Evolutionary conservation across 1,140 invertebrate genomes (phyloP), one percentile per base, ranked within the genome.

Genomic region (Anagrus nilaparvatae): DNA sequence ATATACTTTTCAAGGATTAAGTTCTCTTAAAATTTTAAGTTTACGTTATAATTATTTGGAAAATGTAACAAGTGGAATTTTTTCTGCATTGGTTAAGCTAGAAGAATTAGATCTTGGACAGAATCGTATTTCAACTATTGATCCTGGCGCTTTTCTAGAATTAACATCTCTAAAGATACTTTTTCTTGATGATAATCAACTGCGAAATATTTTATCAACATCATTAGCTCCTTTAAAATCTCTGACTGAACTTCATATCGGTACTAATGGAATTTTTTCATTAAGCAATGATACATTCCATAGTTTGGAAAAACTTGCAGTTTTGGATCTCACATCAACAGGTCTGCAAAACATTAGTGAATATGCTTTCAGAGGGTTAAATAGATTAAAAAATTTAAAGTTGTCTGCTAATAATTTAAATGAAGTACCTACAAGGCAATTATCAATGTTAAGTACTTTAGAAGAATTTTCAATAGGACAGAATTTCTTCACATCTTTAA

Each of bases 21-120:
- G 74, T 30, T 78, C 79, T 1, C 61, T 91, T 16, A 84, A 81
- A 1, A 81, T 88, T 4, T 67, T 93, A 10, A 87, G 85, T 59
- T 62, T 92, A 29, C 69, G 84, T 33, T 78, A 84, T 35, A 95
- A 94, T 63, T 82, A 84, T 48, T 60, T 94, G 5, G 81, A 86
- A 58, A 79, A 78, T 51, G 63, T 94, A 4, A 79, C 79, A 5
- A 76, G 76, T 44, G 78, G 79, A 27, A 67, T 86, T 3, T 95
- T 95, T 59, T 69, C 74, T 1, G 76, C 78, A 5, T 65, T 92
- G 44, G 73, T 74, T 1, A 80, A 79, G 50, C 67, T 95, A 28
- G 83, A 88, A 54, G 83, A 90, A 57, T 67, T 95, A 9, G 88
- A 94, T 65, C 69, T 95, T 9, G 86, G 86, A 1, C 76, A 86